Conservation (phyloP, 2,113 vertebrate species). For the Edolisoma coerulescens region DNA sequence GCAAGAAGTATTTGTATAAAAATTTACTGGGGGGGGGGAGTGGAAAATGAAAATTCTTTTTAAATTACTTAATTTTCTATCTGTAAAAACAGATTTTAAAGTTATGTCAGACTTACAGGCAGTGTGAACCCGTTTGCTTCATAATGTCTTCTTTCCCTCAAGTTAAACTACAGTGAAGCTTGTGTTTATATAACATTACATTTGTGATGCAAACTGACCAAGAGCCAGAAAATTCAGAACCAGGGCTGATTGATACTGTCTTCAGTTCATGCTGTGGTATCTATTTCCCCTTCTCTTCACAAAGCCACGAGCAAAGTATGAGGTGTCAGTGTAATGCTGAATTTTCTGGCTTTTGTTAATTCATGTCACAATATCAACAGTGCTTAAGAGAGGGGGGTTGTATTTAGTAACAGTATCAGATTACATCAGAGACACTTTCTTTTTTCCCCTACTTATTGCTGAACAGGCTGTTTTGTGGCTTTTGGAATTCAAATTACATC, state of each 20-base stretch:
- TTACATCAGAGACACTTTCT: conserved; percentile 27
- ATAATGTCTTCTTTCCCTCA: not conserved
- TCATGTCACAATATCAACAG: conserved; percentile 49
- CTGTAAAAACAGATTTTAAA: not conserved
- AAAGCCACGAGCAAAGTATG: conserved; percentile 10
- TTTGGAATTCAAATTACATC: conserved; percentile 37
- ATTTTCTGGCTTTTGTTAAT: conserved; percentile 50
- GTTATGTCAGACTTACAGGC: not conserved
- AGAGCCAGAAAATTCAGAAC: conserved; percentile 54
- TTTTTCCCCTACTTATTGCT: conserved; percentile 38
- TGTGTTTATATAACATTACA: conserved; percentile 45
- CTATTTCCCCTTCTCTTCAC: not conserved
- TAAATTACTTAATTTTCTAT: not conserved
- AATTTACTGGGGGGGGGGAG: not conserved
- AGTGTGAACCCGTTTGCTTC: not conserved
- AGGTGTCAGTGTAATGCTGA: not conserved
- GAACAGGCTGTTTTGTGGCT: conserved; percentile 57
- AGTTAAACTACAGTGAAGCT: not conserved
- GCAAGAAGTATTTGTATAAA: not conserved
- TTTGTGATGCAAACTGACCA: conserved; percentile 34
- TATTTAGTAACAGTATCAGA: conserved; percentile 60
- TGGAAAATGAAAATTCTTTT: not conserved
- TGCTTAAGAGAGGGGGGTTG: not conserved
- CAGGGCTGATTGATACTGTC: conserved; percentile 2
- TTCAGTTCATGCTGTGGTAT: not conserved